Evolutionary conservation across 2,888 invertebrate species (phyloP), one percentile per base, ranked within the genome.

Genomic region (Choreutis nemorana): DNA sequence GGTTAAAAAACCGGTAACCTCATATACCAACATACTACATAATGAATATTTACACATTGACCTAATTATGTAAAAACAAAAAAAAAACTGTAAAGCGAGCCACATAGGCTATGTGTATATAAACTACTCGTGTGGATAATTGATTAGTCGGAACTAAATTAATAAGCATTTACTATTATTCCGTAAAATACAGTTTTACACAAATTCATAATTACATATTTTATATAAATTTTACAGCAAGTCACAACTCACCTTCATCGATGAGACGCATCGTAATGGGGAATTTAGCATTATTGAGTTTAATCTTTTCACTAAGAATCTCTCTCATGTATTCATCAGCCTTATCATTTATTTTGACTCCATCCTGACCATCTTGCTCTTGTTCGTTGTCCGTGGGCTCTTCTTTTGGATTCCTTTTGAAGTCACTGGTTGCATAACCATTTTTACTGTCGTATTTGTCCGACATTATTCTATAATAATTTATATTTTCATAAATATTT

Each of bases 291-390:
- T 82, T 72, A 44, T 82, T 87, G 40, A 89, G 71, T 41, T 83
- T 82, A 33, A 84, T 81, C 58, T 88, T 88, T 52, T 90, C 90
- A 27, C 84, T 82, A 35, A 91, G 55, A 33, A 91, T 77, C 53
- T 90, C 89, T 12, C 86, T 80, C 54, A 91, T 85, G 53, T 91
- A 91, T 68, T 91, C 90, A 31, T 83, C 87, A 56, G 88, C 87
- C 71, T 89, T 90, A 56, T 87, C 87, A 41, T 83, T 82, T 34
- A 85, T 66, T 50, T 81, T 82, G 27, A 79, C 64, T 43, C 70
- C 71, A 11, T 81, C 82, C 31, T 83, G 83, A 57, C 81, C 77
- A 70, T 80, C 75, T 79, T 83, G 71, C 31, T 50, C 62, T 30
- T 62, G 59, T 33, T 49, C 60, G n/a, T 54, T 47, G 30, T 30